These are phyloP conservation scores for Globia sparganii DNA, from an alignment of 2,888 invertebrate genomes.

Conservation along the genomic window DNA sequence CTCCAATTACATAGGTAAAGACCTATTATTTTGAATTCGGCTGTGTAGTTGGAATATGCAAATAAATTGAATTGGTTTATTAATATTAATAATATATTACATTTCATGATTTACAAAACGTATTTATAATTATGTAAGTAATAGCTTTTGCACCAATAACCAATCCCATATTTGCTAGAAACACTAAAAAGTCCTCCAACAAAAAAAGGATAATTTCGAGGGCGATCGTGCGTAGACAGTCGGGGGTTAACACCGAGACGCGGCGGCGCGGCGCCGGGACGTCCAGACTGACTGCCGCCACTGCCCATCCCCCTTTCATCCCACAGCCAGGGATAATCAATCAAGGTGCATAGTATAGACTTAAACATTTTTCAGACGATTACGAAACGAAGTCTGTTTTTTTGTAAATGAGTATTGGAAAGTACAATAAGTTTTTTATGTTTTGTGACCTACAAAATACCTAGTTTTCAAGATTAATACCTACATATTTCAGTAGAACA, in stretches of 20 bases:
- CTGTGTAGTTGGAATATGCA: background rate
- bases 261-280: conserved; percentile 56
- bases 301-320: conserved; percentile 2
- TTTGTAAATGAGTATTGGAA: conserved; percentile 19
- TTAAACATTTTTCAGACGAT: conserved; percentile 21
- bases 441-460: conserved; percentile 19
- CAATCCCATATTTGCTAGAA: background rate
- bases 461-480: background rate
- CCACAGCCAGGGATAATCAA: conserved; percentile 43
- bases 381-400: conserved; percentile 8
- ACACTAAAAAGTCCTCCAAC: background rate
- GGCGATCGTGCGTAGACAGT: conserved; percentile 24
- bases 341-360: conserved; percentile 41
- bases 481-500: background rate
- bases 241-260: conserved; percentile 37
- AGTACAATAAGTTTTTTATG: background rate
- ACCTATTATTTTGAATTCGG: background rate
- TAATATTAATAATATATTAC: background rate
- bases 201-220: conserved; percentile 17
- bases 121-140: background rate
- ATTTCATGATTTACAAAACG: background rate
- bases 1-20: no score
- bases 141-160: no score
- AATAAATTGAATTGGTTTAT: background rate
- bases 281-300: conserved; percentile 60